Conservation (phyloP, 2,113 vertebrate species). For the Pluvialis apricaria region DNA sequence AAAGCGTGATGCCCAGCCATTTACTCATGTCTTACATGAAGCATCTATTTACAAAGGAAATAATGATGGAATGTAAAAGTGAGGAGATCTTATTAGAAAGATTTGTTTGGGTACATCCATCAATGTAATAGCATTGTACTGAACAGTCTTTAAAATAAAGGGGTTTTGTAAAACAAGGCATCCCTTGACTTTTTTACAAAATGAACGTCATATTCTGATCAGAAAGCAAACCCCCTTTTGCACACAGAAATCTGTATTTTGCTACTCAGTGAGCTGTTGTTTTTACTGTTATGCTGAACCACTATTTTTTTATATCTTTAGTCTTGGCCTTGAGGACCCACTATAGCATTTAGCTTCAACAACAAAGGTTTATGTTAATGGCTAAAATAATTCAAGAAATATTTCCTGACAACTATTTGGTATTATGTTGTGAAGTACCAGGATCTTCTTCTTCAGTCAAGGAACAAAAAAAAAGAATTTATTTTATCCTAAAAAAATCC, state of each 20-base stretch:
- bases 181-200: neutral
- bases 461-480: neutral
- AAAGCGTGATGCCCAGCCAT: slow-evolving; percentile 4
- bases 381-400: neutral
- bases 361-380: neutral
- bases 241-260: neutral
- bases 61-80: slow-evolving; percentile 1
- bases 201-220: neutral
- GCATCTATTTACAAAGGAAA: slow-evolving; percentile 30
- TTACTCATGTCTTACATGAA: slow-evolving; percentile 53
- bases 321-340: neutral
- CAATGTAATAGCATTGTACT: neutral
- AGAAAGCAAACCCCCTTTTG: neutral
- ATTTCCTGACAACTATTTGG: neutral
- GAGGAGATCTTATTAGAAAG: slow-evolving; percentile 22
- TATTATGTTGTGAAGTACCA: neutral
- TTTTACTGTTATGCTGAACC: neutral
- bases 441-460: neutral
- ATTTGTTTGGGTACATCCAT: neutral
- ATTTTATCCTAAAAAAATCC: neutral
- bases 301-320: neutral
- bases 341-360: neutral
- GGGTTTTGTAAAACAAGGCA: neutral
- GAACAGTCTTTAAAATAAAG: neutral
- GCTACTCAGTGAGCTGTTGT: neutral